Conservation (phyloP, 2,113 vertebrate genomes). For the Sinocyclocheilus maitianheensis region DNA sequence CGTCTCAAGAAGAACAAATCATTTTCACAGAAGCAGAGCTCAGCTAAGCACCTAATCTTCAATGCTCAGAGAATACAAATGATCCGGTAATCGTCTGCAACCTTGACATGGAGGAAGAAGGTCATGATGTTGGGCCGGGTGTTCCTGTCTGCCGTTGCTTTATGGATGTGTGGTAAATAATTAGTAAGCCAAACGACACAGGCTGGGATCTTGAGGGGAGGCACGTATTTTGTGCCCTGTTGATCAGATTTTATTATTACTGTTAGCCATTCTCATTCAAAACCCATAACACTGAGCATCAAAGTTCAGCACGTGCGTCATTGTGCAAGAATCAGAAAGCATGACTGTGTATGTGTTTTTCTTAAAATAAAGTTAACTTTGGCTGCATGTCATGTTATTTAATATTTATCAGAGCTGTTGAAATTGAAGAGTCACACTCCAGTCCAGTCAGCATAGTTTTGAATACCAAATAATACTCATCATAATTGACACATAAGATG, state of each 20-base stretch:
- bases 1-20: constrained; percentile 32
- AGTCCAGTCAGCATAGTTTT: not conserved
- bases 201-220: constrained; percentile 25
- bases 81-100: constrained; percentile 72
- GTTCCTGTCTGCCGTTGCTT: constrained; percentile 66
- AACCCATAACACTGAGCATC: not conserved
- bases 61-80: constrained; percentile 71
- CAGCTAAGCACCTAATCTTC: constrained; percentile 75
- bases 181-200: constrained; percentile 70
- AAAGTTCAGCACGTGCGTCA: not conserved
- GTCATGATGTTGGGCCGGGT: constrained; percentile 48
- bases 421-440: not conserved
- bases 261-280: not conserved
- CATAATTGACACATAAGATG: not conserved
- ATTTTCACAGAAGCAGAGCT: constrained; percentile 55
- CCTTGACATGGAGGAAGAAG: constrained; percentile 70
- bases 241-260: not conserved
- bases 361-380: not conserved
- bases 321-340: not conserved
- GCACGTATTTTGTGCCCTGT: not conserved
- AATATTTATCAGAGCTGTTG: not conserved
- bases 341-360: not conserved
- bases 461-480: not conserved
- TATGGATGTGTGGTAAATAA: constrained; percentile 64
- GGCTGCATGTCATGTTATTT: not conserved